A percentile compares a stretch with the other conserved stretches of the same genome.
phyloP scores from a whole-genome alignment of 1,140 invertebrate species.

The Bombus turneri region DNA sequence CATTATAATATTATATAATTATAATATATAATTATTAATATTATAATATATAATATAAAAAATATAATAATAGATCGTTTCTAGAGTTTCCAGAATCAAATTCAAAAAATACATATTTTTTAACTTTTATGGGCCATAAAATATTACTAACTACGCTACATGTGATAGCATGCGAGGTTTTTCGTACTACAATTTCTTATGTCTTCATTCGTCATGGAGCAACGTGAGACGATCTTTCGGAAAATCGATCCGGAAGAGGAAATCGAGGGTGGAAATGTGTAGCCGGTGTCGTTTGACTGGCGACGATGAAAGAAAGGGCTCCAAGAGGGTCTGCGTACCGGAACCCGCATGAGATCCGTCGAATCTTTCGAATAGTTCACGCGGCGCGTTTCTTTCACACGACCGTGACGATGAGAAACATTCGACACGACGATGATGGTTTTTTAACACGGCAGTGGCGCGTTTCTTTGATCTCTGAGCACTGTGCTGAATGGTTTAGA shows the following conservation, averaged over 20 bases:
- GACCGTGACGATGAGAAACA: constrained; percentile 65
- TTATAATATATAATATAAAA: no score
- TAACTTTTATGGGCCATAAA: no score
- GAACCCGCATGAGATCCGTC: constrained; percentile 64
- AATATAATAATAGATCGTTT: no score
- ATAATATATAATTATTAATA: no score
- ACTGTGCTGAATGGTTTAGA: neutral
- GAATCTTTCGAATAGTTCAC: constrained; percentile 64
- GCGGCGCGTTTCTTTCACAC: constrained; percentile 66
- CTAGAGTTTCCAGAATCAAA: no score
- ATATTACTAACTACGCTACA: no score
- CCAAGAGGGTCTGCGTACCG: constrained; percentile 10
- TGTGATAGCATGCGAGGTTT: no score
- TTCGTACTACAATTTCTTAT: no score
- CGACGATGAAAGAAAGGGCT: constrained; percentile 6
- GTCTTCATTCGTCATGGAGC: neutral
- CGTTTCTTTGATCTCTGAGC: constrained; percentile 3
- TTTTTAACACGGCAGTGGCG: constrained; percentile 1
- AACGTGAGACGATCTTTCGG: neutral
- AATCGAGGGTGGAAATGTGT: neutral
- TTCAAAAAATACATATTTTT: no score
- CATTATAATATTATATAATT: no score
- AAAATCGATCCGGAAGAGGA: constrained; percentile 29
- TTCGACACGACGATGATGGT: constrained; percentile 26
- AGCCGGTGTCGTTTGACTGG: neutral